A percentile compares a stretch with the other conserved stretches of the same genome.
Evolutionary conservation across 2,113 vertebrate genomes (phyloP).

Genomic region (Anarhynchus alexandrinus): DNA sequence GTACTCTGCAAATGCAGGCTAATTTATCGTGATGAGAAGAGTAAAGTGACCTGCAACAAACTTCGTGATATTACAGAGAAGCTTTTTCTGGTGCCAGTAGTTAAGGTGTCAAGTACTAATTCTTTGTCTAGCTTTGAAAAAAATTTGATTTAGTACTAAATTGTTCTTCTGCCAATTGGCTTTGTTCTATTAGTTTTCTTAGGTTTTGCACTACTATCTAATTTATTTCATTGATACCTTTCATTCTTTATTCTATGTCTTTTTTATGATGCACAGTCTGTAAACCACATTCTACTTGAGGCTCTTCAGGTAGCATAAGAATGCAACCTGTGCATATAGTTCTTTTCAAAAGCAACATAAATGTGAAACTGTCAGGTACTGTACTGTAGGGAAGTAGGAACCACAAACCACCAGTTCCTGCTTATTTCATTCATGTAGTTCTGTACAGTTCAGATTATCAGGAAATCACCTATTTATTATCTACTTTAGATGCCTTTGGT

Average conservation of each 20-base stretch:
- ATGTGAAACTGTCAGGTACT: not conserved
- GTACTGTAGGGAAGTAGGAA: not conserved
- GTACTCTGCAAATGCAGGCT: not conserved
- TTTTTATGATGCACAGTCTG: not conserved
- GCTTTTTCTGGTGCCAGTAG: not conserved
- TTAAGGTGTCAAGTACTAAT: not conserved
- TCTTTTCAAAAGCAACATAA: not conserved
- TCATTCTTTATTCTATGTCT: not conserved
- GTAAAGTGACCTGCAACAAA: not conserved
- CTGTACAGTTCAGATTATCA: not conserved
- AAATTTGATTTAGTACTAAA: not conserved
- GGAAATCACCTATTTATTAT: not conserved
- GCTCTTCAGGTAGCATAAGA: not conserved
- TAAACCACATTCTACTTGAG: not conserved
- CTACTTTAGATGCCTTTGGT: not conserved
- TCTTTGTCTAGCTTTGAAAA: not conserved
- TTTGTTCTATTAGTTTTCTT: not conserved
- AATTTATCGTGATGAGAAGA: not conserved
- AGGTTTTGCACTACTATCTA: not conserved
- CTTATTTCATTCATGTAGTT: not conserved
- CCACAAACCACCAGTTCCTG: not conserved
- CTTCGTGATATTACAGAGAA: not conserved
- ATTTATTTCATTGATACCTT: not conserved
- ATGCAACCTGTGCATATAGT: not conserved
- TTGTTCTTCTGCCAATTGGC: not conserved